These are phyloP conservation scores for Reticulitermes speratus DNA, from an alignment of 1,140 invertebrate species.

Conservation along the genomic window DNA sequence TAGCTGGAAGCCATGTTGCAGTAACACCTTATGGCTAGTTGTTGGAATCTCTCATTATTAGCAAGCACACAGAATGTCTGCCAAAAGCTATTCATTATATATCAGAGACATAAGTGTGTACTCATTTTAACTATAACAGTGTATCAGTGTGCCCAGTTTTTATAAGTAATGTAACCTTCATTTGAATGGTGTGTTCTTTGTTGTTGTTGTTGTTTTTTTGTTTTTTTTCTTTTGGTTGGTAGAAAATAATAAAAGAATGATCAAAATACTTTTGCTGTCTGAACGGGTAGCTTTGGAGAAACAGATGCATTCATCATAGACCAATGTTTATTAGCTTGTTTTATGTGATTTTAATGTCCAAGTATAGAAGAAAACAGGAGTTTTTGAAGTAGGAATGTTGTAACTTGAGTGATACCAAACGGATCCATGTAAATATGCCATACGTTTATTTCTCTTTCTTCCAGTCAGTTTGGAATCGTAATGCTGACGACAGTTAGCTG, in stretches of 20 bases:
- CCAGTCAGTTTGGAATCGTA: not conserved
- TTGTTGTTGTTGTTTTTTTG: too few species aligned
- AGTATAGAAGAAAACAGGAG: slow-evolving; percentile 14
- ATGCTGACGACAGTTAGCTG: not conserved
- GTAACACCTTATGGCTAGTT: not conserved
- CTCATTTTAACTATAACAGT: slow-evolving; percentile 14
- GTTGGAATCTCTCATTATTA: not conserved
- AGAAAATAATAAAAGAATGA: not conserved
- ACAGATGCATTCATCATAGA: not conserved
- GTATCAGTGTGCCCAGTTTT: slow-evolving; percentile 14
- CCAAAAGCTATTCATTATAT: not conserved
- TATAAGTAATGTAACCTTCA: not conserved
- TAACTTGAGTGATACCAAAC: slow-evolving; percentile 18
- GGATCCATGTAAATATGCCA: slow-evolving; percentile 21
- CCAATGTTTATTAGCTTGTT: not conserved
- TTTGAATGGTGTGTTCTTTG: slow-evolving; percentile 6
- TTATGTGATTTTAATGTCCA: slow-evolving; percentile 23
- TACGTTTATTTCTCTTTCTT: not conserved
- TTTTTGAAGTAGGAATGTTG: slow-evolving; percentile 20
- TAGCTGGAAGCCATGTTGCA: slow-evolving; percentile 1
- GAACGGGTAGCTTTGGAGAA: slow-evolving; percentile 15
- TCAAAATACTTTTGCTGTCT: slow-evolving; percentile 16
- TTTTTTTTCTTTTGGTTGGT: not conserved
- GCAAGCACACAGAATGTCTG: not conserved
- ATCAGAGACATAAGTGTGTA: not conserved